A percentile compares a stretch with the other conserved stretches of the same genome.
Evolutionary conservation across 2,888 invertebrate species (phyloP).

Genomic region (Helicoverpa assulta): DNA sequence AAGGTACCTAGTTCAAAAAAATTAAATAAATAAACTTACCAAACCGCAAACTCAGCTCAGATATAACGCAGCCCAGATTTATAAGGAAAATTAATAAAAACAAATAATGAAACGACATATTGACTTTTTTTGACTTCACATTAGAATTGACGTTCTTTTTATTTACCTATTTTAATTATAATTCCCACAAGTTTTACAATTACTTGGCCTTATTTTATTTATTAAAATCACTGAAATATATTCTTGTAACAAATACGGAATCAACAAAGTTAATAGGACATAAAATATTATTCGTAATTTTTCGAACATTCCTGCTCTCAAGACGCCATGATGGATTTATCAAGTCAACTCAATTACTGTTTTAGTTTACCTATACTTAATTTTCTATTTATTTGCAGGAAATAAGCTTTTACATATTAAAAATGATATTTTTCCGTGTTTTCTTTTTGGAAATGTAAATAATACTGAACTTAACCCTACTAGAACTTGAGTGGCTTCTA

Average conservation of each 20-base stretch:
- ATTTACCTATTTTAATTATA: constrained; percentile 32
- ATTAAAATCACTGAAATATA: constrained; percentile 83
- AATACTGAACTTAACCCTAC: not conserved
- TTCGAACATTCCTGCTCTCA: constrained; percentile 74
- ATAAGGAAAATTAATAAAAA: constrained; percentile 73
- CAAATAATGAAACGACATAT: constrained; percentile 66
- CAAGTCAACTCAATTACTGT: not conserved
- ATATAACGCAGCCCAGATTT: constrained; percentile 75
- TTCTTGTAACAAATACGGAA: constrained; percentile 85
- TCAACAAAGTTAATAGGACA: constrained; percentile 78
- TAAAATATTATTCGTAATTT: constrained; percentile 84
- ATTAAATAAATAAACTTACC: constrained; percentile 73
- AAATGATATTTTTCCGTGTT: not conserved
- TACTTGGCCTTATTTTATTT: constrained; percentile 77
- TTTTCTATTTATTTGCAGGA: not conserved
- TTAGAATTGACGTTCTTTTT: not conserved
- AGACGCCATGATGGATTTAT: constrained; percentile 28
- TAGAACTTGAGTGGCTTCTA: not conserved
- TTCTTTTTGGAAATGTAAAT: not conserved
- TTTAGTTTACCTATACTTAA: not conserved
- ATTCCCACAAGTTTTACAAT: constrained; percentile 69
- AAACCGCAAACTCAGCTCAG: constrained; percentile 81
- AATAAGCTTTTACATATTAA: not conserved
- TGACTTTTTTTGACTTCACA: constrained; percentile 13
- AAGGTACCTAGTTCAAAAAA: not conserved